Conservation (phyloP, 2,888 invertebrate species). For the Amblyjoppa fuscipennis region DNA sequence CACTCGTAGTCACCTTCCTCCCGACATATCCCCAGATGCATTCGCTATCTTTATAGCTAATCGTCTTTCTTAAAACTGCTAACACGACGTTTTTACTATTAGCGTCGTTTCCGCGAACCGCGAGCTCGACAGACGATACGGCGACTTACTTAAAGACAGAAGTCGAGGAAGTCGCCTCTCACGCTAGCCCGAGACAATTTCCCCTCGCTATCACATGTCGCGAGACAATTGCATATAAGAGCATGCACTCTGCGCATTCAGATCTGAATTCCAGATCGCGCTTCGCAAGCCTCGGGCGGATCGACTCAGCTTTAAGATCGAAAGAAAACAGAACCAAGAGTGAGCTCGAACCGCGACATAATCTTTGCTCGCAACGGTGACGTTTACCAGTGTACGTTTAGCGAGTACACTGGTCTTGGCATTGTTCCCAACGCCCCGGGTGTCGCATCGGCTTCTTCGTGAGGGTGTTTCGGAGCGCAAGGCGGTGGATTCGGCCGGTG, state of each 20-base stretch:
- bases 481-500: background rate
- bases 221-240: background rate
- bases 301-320: background rate
- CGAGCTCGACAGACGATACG: background rate
- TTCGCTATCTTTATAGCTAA: slow-evolving; percentile 41
- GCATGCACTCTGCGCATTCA: background rate
- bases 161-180: background rate
- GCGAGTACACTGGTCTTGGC: slow-evolving; percentile 47
- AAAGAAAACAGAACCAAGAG: background rate
- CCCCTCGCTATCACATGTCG: slow-evolving; percentile 29
- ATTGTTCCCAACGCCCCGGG: slow-evolving; percentile 51
- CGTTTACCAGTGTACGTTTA: slow-evolving; percentile 53
- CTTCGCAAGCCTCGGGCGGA: background rate
- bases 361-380: slow-evolving; percentile 15
- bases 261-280: background rate
- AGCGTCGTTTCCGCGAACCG: slow-evolving; percentile 1
- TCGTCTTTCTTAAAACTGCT: slow-evolving; percentile 26
- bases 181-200: slow-evolving; percentile 14
- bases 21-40: slow-evolving; percentile 6
- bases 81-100: slow-evolving; percentile 1
- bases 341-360: background rate
- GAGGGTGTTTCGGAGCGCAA: background rate
- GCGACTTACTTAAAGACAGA: background rate
- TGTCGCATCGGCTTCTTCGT: slow-evolving; percentile 40
- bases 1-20: slow-evolving; percentile 52